Conservation (phyloP, 1,140 invertebrate genomes). For the Aphis craccivora region DNA sequence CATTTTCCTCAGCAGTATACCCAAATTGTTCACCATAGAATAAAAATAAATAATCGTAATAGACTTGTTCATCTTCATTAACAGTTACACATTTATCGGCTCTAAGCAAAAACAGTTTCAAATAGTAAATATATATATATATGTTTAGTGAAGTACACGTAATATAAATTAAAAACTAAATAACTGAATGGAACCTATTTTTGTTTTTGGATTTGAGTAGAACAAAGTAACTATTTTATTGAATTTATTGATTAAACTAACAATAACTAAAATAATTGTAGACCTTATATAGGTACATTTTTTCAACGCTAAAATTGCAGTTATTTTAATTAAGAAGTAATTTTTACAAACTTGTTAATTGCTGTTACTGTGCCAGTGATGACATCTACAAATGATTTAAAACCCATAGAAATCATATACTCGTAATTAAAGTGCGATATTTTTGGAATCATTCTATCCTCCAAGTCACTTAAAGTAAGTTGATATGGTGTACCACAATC, state of each 20-base stretch:
- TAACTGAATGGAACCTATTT: background rate
- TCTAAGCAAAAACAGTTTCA: background rate
- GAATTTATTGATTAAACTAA: background rate
- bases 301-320: background rate
- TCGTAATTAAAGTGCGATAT: conserved; percentile 66
- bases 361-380: conserved; percentile 66
- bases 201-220: background rate
- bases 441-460: conserved; percentile 66
- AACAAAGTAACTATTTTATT: background rate
- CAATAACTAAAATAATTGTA: background rate
- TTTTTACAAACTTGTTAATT: conserved; percentile 63
- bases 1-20: background rate
- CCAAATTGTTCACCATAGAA: conserved; percentile 40
- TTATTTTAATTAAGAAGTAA: background rate
- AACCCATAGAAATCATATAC: conserved; percentile 66
- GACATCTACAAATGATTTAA: conserved; percentile 68
- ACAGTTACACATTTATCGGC: background rate
- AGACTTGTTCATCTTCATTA: conserved; percentile 65
- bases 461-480: conserved; percentile 59
- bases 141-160: background rate
- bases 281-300: background rate
- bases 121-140: background rate
- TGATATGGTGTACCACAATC: background rate
- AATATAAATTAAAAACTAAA: background rate
- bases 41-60: conserved; percentile 52